phyloP scores from a whole-genome alignment of 2,797 vertebrate species.

The Micropoecilia bifurca region DNA sequence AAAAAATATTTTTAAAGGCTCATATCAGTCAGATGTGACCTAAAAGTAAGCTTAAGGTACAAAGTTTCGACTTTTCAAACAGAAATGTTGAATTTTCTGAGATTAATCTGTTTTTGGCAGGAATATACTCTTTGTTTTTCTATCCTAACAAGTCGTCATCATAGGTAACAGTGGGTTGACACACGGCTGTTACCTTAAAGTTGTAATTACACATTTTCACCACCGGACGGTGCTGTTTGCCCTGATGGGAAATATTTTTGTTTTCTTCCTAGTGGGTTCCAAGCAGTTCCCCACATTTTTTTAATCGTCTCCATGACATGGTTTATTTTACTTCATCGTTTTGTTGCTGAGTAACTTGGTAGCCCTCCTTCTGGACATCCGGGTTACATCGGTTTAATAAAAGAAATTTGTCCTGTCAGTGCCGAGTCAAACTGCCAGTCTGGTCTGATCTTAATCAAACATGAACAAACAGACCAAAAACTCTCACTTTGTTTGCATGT shows the following conservation, averaged over 20 bases:
- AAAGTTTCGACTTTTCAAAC: background rate
- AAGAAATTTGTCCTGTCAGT: background rate
- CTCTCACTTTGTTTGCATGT: background rate
- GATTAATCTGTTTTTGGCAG: too few relatives aligned
- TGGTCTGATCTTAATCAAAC: background rate
- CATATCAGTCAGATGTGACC: constrained; percentile 22
- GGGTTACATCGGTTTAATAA: background rate
- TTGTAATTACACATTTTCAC: constrained; percentile 34
- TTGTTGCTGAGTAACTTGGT: background rate
- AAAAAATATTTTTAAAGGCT: constrained; percentile 7
- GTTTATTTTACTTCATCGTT: constrained; percentile 1
- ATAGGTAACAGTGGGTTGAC: background rate
- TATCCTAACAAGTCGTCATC: too few relatives aligned
- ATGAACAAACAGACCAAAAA: background rate
- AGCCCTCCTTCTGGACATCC: background rate
- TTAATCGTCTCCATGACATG: background rate
- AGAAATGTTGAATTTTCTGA: too few relatives aligned
- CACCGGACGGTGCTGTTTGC: constrained; percentile 60
- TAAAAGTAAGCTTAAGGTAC: background rate
- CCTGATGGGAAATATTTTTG: constrained; percentile 1
- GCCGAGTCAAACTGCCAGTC: background rate
- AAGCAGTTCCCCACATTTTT: background rate
- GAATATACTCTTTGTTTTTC: too few relatives aligned
- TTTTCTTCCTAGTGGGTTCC: background rate
- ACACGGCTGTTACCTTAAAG: background rate